Base-by-base conservation (phyloP, 2,113 vertebrate genomes). In the Peromyscus polionotus region DNA sequence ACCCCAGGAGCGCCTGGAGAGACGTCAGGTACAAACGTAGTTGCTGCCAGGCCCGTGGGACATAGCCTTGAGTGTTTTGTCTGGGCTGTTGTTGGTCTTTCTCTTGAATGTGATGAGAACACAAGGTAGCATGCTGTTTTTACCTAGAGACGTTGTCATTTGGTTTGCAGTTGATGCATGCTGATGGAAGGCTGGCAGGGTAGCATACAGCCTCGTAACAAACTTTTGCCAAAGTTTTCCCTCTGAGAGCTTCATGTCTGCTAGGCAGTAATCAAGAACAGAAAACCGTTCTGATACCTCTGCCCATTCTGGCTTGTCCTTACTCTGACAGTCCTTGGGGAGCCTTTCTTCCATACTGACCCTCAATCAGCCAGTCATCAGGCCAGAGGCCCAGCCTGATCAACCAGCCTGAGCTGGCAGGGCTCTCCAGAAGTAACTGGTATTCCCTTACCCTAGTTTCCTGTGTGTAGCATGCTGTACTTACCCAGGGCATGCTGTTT, bases 1-100 rank as follows among this genome's bases (percentile, higher is more conserved):
- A 96, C 98, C 0, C 95, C 99, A 94, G 97, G 96, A 97, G 96
- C 95, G 10, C 0, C 97, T 0, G 92, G 88, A 97, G 98, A 97
- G 65, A 94, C 95, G 83, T 84, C 96, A 98, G 97, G 98, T 98
- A 98, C 63, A 61, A 93, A 96, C 70, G 39, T 12, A 75, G 45
- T 86, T 93, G 39, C 63, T 90, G 59, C 26, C 95, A 87, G 94
- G 48, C 61, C 94, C 97, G 75, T 94, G 91, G 72, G 68, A 81
- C 84, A 89, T 17, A 26, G 19, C 57, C 48, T 85, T 75, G 17
- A 91, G 67, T 33, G 79, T 93, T 67, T 79, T 79, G 3, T 85
- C 48, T 89, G 57, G 91, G 81, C 72, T 97, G 59, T 73, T 97
- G 97, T 96, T 95, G 83, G 67, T 92, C 77, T 19, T 92, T 90